Percentiles rank a stretch among this genome's conserved stretches.
Evolutionary conservation across 2,797 vertebrate species (phyloP).

Genomic region (Falco naumanni): DNA sequence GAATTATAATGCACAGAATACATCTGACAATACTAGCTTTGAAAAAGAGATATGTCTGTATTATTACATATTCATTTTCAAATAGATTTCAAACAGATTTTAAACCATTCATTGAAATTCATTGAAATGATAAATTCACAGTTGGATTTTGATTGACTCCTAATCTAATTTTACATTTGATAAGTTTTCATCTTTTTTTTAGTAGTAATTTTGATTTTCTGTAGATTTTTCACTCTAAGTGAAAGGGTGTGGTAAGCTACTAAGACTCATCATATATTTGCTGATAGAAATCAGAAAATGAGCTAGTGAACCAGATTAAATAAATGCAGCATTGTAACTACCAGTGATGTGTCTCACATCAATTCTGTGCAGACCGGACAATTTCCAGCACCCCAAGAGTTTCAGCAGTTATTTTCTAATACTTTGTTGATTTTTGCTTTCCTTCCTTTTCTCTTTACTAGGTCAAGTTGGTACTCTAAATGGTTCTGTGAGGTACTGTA

Average conservation of each 20-base stretch:
- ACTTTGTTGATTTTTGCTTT: neutral
- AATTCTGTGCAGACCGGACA: neutral
- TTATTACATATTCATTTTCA: constrained; percentile 86
- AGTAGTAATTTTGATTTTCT: constrained; percentile 62
- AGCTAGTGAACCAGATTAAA: neutral
- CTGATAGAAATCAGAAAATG: constrained; percentile 25
- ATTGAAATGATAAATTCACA: constrained; percentile 84
- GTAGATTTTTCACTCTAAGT: constrained; percentile 59
- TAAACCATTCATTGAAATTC: constrained; percentile 86
- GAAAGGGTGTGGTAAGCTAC: constrained; percentile 45
- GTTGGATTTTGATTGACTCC: constrained; percentile 83
- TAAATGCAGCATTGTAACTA: neutral
- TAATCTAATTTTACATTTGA: constrained; percentile 87
- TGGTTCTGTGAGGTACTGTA: neutral
- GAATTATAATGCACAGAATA: constrained; percentile 88
- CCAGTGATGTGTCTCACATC: neutral
- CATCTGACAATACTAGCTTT: constrained; percentile 82
- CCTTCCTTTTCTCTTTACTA: neutral
- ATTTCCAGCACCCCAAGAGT: neutral
- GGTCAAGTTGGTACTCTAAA: neutral
- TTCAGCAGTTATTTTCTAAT: neutral
- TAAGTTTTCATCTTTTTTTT: constrained; percentile 72
- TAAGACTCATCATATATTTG: neutral
- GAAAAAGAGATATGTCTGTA: constrained; percentile 83
- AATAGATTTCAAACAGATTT: constrained; percentile 87